Conservation (phyloP, 2,797 vertebrate genomes). For the Coreius guichenoti region DNA sequence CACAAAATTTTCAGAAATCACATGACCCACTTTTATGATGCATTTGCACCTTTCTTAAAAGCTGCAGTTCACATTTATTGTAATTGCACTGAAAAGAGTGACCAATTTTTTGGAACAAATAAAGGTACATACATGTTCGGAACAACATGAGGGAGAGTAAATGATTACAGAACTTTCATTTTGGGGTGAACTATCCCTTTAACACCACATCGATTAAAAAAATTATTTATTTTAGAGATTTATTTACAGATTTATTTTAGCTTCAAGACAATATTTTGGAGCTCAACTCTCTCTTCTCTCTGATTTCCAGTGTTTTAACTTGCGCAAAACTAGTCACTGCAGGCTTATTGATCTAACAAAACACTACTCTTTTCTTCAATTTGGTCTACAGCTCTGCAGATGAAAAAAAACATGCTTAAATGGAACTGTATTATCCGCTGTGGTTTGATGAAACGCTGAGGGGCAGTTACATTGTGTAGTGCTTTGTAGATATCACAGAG, state of each 20-base stretch:
- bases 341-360: slow-evolving; percentile 30
- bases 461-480: slow-evolving; percentile 20
- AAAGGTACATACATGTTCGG: not conserved
- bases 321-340: not conserved
- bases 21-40: not conserved
- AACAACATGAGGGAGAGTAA: not conserved
- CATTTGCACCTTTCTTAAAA: not conserved
- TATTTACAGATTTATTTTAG: slow-evolving; percentile 21
- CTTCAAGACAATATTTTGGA: slow-evolving; percentile 5
- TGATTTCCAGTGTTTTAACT: slow-evolving; percentile 6
- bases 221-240: too few species aligned
- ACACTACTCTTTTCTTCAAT: slow-evolving; percentile 14
- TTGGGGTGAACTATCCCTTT: not conserved
- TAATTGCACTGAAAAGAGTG: not conserved
- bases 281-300: not conserved
- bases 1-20: not conserved
- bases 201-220: not conserved
- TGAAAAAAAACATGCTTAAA: slow-evolving; percentile 33
- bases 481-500: slow-evolving; percentile 40
- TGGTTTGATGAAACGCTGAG: not conserved
- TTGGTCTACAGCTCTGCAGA: slow-evolving; percentile 22
- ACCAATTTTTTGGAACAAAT: not conserved
- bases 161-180: not conserved
- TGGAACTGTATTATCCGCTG: slow-evolving; percentile 2
- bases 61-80: not conserved